These are phyloP conservation scores for Neoitamus cyanurus DNA, from an alignment of 2,888 invertebrate genomes.

Conservation along the genomic window DNA sequence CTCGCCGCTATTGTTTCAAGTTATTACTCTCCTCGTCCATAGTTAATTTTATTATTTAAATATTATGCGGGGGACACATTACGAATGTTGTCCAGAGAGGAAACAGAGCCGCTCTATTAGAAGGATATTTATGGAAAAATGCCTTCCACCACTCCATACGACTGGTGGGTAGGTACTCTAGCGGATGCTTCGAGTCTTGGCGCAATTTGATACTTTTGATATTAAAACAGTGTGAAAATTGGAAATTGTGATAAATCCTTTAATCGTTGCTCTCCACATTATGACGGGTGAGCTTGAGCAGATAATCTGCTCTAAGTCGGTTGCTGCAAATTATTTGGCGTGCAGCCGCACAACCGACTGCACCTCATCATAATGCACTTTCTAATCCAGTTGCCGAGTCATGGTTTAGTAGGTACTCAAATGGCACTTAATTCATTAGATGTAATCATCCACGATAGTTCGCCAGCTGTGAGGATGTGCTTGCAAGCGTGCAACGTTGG, in stretches of 20 bases:
- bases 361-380: slow-evolving; percentile 6
- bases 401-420: slow-evolving; percentile 6
- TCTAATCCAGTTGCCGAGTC: background rate
- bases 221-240: background rate
- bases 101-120: background rate
- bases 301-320: background rate
- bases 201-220: background rate
- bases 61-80: slow-evolving; percentile 3
- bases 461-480: background rate
- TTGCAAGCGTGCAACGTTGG: background rate
- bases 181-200: background rate
- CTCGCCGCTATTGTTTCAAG: slow-evolving; percentile 2
- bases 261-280: background rate
- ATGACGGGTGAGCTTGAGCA: background rate
- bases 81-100: background rate
- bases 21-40: background rate
- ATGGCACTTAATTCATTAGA: slow-evolving; percentile 37
- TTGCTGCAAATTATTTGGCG: slow-evolving; percentile 20
- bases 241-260: background rate
- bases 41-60: slow-evolving; percentile 15
- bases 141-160: background rate
- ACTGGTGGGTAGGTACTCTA: background rate
- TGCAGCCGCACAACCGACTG: background rate
- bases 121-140: background rate
- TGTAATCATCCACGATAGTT: slow-evolving; percentile 14